phyloP scores from a whole-genome alignment of 1,140 invertebrate species.

The Papilio glaucus region DNA sequence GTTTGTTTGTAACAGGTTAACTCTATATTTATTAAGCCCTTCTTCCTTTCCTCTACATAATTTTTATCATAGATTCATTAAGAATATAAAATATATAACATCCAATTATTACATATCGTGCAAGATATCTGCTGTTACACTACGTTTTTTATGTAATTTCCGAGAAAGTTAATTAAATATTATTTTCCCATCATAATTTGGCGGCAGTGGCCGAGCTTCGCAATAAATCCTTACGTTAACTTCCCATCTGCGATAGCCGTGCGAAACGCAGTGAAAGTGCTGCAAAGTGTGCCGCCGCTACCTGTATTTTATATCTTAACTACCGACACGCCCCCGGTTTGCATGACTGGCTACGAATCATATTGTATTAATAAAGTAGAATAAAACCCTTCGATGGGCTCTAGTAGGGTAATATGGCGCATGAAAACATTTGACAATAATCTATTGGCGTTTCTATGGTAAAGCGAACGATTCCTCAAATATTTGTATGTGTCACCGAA shows the following conservation, averaged over 20 bases:
- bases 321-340: neutral
- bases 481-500: too few species aligned
- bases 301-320: conserved; percentile 28
- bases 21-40: too few species aligned
- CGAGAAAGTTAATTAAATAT: conserved; percentile 1
- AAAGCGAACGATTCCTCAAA: too few species aligned
- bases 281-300: conserved; percentile 13
- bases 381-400: neutral
- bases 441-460: too few species aligned
- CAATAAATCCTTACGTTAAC: neutral
- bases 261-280: conserved; percentile 23
- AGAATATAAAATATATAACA: too few species aligned
- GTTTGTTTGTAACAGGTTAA: too few species aligned
- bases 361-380: neutral
- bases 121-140: too few species aligned
- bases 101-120: too few species aligned
- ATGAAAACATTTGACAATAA: too few species aligned
- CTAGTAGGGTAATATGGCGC: too few species aligned
- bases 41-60: too few species aligned
- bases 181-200: neutral
- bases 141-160: neutral
- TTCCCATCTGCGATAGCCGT: neutral
- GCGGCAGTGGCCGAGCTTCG: neutral
- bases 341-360: neutral
- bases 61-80: too few species aligned